Conservation (phyloP, 2,113 vertebrate species). For the Acanthochromis polyacanthus region DNA sequence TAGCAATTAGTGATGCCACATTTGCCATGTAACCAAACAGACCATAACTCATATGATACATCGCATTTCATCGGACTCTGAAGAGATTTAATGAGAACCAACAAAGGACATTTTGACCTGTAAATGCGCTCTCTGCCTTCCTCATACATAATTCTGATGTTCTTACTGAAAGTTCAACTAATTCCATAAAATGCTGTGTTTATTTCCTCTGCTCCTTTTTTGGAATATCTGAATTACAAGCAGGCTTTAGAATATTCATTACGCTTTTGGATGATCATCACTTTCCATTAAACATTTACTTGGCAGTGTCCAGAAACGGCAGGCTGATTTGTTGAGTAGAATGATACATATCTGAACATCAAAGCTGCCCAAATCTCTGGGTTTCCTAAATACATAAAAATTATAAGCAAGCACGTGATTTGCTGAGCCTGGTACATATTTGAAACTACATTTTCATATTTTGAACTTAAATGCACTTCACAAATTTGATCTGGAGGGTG, state of each 20-base stretch:
- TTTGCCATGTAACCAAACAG: constrained; percentile 19
- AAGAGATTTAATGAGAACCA: constrained; percentile 23
- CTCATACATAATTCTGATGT: background rate
- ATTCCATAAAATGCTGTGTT: background rate
- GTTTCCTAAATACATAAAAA: constrained; percentile 42
- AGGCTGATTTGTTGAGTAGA: constrained; percentile 2
- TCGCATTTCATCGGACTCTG: constrained; percentile 19
- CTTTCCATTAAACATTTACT: constrained; percentile 22
- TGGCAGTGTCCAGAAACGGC: background rate
- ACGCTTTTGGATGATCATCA: constrained; percentile 16
- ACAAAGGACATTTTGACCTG: constrained; percentile 8
- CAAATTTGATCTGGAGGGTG: constrained; percentile 22
- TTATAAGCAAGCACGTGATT: constrained; percentile 14
- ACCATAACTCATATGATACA: constrained; percentile 25
- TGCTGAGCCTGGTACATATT: constrained; percentile 41
- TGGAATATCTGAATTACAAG: too few species aligned
- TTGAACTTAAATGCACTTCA: constrained; percentile 23
- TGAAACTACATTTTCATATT: constrained; percentile 41
- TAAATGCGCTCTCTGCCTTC: background rate
- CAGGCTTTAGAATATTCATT: too few species aligned
- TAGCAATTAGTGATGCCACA: constrained; percentile 34
- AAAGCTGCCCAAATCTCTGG: constrained; percentile 25
- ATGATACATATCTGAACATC: background rate
- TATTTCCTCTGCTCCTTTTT: background rate
- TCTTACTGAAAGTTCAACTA: background rate